Base-by-base conservation (phyloP, 2,888 invertebrate species). In the Pycnomerus fuliginosus region DNA sequence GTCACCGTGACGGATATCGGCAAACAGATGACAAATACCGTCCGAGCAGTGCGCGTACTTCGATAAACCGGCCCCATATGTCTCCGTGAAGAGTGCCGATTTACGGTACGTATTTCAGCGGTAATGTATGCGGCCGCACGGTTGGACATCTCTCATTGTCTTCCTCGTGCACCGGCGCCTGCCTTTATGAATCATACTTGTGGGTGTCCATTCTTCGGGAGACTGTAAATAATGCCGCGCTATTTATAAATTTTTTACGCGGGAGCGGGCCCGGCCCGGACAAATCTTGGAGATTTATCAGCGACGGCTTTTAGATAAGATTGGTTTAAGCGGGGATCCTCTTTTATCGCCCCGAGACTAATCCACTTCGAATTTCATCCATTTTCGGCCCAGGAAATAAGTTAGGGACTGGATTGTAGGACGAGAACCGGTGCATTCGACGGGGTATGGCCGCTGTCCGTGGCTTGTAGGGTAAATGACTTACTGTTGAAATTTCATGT, bases 351-450 rank as follows among this genome's bases (percentile, higher is more conserved):
- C 34, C 30, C 39, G 32, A 41, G n/a, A 48, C 54, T 60, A 57
- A 58, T 60, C 56, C 60, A 57, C 57, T 60, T 55, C 57, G 55
- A 60, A 56, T 60, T 56, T 57, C 56, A 60, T 60, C 58, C 55
- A 50, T 34, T 48, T 50, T 29, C n/a, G n/a, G 3, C 16, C 16
- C 15, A 8, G 15, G 7, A 4, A 7, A 10, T 7, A 20, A 20
- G 4, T 20, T 7, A 20, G 4, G 7, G 7, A 20, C 7, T 7
- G 20, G 20, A 20, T 20, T 20, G 20, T n/a, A n/a, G n/a, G n/a
- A n/a, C n/a, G n/a, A n/a, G n/a, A n/a, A n/a, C n/a, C n/a, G n/a
- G n/a, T n/a, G n/a, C n/a, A n/a, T n/a, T n/a, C n/a, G n/a, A n/a
- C n/a, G n/a, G n/a, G n/a, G n/a, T n/a, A n/a, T n/a, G 7, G 7